Base-by-base conservation (phyloP, 92 coral and sea anemone genomes). In the Ricordea florida region DNA sequence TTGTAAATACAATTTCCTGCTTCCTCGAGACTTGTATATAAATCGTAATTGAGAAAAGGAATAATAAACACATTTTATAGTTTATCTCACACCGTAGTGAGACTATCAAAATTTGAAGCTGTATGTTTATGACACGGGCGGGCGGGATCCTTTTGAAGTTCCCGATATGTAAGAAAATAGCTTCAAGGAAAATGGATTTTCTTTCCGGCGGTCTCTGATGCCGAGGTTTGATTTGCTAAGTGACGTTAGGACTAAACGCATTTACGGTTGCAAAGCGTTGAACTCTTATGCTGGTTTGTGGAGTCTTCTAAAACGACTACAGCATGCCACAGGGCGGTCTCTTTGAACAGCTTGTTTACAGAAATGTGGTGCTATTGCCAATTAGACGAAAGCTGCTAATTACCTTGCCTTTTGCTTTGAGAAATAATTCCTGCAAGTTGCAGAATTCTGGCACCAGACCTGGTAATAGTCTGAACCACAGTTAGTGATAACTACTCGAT, bases 281-380 rank as follows among this genome's bases (percentile, higher is more conserved):
- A 32, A 43, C 61, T 38, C 45, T 40, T 55, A 30, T 59, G 57
- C 53, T 53, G 45, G 17, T 30, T 78, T 56, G 73, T 66, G 25
- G 55, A 56, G 83, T 57, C 66, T 42, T 66, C 48, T 15, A 66
- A 41, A 21, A 59, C 47, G 60, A 63, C 76, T 52, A 35, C 51
- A 69, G 76, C 26, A 69, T 18, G 66, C 44, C 73, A 22, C 63
- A 73, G 80, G 91, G 89, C 96, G 96, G 96, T 66, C 81, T 47
- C 97, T 91, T 91, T 91, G 93, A 91, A 56, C 83, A 75, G 50
- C 70, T 76, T 91, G 97, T 91, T 91, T 91, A 91, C 97, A 77
- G 87, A 81, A 87, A 83, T 91, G 83, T 74, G 89, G 92, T 73
- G 73, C 77, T 91, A 91, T 87, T 91, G 83, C 81, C 92, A 91